Conservation (phyloP, 2,888 invertebrate species). For the Eucera pruinosa region DNA sequence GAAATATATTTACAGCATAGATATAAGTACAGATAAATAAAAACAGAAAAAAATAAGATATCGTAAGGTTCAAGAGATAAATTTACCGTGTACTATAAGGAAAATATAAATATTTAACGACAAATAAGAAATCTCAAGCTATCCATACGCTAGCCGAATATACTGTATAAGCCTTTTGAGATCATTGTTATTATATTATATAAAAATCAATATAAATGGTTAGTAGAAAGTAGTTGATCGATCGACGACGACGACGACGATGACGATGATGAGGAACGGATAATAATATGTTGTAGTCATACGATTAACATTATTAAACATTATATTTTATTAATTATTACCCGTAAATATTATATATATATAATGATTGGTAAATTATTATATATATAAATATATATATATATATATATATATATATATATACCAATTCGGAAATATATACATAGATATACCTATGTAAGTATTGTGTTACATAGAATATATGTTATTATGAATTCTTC, state of each 20-base stretch:
- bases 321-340: conserved; percentile 83
- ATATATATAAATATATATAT: conserved; percentile 67
- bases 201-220: conserved; percentile 56
- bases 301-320: conserved; percentile 81
- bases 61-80: conserved; percentile 13
- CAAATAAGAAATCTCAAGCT: conserved; percentile 70
- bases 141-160: conserved; percentile 66
- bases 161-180: conserved; percentile 67
- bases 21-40: conserved; percentile 24
- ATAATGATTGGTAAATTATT: conserved; percentile 38
- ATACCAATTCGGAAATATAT: conserved; percentile 73
- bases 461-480: conserved; percentile 80
- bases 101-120: conserved; percentile 46
- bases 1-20: conserved; percentile 31
- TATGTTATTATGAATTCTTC: conserved; percentile 71
- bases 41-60: background rate
- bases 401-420: conserved; percentile 54
- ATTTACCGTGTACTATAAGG: conserved; percentile 30
- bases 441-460: conserved; percentile 76
- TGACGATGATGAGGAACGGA: conserved; percentile 75
- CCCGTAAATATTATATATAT: conserved; percentile 64
- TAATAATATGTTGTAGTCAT: conserved; percentile 79
- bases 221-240: conserved; percentile 50
- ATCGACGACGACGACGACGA: conserved; percentile 72
- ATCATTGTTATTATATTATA: conserved; percentile 64